Percentiles rank a stretch among this genome's conserved stretches.
Conservation (phyloP, 2,888 invertebrate species). For the Euplexia lucipara region DNA sequence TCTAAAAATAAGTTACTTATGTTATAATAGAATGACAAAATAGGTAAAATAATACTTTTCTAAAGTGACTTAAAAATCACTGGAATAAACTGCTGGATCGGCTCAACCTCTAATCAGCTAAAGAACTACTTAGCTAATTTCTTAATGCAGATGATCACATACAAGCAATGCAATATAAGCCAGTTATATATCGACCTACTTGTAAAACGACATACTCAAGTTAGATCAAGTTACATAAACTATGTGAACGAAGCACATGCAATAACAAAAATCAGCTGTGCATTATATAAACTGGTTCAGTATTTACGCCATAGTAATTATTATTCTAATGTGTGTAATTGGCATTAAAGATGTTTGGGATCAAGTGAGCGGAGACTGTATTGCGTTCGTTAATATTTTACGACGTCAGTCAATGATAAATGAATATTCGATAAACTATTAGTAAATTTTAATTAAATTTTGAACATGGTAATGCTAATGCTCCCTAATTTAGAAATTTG, state of each 20-base stretch:
- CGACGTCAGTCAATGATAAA: conserved; percentile 11
- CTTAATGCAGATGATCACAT: conserved; percentile 8
- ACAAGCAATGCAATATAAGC: conserved; percentile 20
- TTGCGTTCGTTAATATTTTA: conserved; percentile 5
- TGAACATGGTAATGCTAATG: too few relatives aligned
- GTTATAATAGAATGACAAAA: neutral
- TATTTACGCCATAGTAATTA: conserved; percentile 26
- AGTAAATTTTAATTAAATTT: too few relatives aligned
- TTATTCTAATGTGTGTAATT: conserved; percentile 23
- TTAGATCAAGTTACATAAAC: conserved; percentile 37
- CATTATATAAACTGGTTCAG: conserved; percentile 30
- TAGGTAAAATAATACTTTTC: neutral
- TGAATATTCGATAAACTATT: too few relatives aligned
- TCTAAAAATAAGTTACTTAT: neutral
- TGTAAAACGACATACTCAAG: conserved; percentile 23
- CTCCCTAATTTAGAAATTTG: too few relatives aligned
- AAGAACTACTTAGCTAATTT: neutral
- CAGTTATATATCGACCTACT: conserved; percentile 26
- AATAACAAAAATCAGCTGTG: conserved; percentile 42
- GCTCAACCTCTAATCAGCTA: neutral
- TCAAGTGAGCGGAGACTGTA: conserved; percentile 2
- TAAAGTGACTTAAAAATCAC: too few relatives aligned
- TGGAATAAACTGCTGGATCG: too few relatives aligned
- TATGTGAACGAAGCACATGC: conserved; percentile 14
- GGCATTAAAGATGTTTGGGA: neutral